These are phyloP conservation scores for Emesis russula DNA, from an alignment of 2,888 invertebrate species.

Conservation along the genomic window DNA sequence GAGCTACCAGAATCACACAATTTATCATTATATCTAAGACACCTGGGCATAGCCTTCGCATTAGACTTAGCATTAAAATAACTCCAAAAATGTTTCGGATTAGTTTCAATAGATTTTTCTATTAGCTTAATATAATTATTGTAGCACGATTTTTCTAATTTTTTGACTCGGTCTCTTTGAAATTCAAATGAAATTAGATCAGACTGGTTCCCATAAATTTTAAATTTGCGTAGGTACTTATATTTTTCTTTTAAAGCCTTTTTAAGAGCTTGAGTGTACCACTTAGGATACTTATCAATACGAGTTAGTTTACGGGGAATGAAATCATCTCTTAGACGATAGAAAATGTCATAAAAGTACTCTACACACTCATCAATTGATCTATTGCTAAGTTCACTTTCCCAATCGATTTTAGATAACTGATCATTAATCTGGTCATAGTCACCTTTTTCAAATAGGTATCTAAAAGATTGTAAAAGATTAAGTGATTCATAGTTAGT, in stretches of 20 bases:
- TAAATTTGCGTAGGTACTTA: constrained; percentile 5
- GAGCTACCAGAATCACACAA: background rate
- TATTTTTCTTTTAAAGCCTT: background rate
- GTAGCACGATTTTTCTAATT: background rate
- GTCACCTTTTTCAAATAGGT: too few species aligned
- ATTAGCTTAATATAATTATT: background rate
- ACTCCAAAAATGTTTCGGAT: background rate
- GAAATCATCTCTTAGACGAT: background rate
- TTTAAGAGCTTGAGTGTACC: background rate
- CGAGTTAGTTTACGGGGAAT: background rate
- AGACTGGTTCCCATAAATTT: background rate
- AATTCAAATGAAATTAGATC: background rate
- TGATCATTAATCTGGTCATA: too few species aligned
- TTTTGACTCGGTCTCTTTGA: background rate
- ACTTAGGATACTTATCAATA: background rate
- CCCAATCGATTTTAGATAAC: too few species aligned
- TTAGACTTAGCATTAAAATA: background rate
- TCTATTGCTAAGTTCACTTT: too few species aligned
- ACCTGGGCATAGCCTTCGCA: background rate
- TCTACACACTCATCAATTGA: background rate
- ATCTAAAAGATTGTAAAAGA: too few species aligned
- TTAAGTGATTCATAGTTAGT: background rate
- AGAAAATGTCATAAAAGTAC: background rate
- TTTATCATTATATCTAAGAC: background rate
- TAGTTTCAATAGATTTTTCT: background rate